phyloP scores from a whole-genome alignment of 2,797 vertebrate species.

The Sparidentex hasta region DNA sequence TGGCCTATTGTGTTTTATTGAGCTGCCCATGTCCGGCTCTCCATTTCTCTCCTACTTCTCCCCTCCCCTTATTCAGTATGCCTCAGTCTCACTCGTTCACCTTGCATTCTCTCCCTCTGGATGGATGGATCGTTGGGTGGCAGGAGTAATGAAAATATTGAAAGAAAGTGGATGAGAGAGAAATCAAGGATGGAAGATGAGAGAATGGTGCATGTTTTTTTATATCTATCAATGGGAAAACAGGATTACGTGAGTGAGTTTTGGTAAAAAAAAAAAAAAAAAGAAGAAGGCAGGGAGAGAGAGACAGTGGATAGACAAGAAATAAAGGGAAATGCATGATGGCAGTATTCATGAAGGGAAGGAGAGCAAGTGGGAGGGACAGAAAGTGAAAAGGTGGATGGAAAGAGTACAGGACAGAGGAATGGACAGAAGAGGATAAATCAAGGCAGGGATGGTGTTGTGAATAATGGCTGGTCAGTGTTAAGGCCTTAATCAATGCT shows the following conservation, averaged over 20 bases:
- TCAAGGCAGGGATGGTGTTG: slow-evolving; percentile 53
- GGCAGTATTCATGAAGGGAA: neutral
- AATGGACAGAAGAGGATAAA: slow-evolving; percentile 51
- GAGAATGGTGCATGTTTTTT: neutral
- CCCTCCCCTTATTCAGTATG: slow-evolving; percentile 40
- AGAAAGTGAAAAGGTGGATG: slow-evolving; percentile 24
- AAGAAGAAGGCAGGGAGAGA: neutral
- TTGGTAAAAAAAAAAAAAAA: neutral
- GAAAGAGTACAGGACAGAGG: slow-evolving; percentile 16
- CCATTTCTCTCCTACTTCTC: slow-evolving; percentile 33
- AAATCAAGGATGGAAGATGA: neutral
- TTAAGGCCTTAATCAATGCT: slow-evolving; percentile 86
- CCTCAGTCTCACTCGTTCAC: slow-evolving; percentile 19
- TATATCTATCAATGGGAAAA: neutral
- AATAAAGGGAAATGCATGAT: slow-evolving; percentile 7
- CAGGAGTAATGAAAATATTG: slow-evolving; percentile 17
- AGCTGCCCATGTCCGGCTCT: slow-evolving; percentile 63
- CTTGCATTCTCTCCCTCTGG: neutral
- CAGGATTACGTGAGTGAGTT: neutral
- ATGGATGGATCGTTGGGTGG: slow-evolving; percentile 6
- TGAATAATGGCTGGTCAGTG: slow-evolving; percentile 80
- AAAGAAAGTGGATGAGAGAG: neutral
- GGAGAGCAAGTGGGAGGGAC: neutral
- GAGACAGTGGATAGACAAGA: neutral
- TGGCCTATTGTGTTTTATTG: slow-evolving; percentile 81